Percentiles rank a stretch among this genome's conserved stretches.
Conservation (phyloP, 2,113 vertebrate genomes). For the Eublepharis macularius region DNA sequence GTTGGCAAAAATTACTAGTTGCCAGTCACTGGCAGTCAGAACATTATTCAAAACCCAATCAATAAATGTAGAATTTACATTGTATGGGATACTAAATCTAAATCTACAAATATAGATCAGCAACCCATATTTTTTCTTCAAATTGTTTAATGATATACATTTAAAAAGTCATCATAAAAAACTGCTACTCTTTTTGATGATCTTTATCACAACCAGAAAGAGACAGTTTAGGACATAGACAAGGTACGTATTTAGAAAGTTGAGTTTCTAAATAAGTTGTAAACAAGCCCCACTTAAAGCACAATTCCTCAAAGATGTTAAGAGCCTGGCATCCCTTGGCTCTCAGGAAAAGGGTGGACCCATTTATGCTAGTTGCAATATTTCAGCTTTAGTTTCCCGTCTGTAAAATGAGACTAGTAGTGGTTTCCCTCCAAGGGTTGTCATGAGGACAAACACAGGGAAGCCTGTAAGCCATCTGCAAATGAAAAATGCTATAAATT, state of each 20-base stretch:
- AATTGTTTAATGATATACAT: not conserved
- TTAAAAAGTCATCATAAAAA: not conserved
- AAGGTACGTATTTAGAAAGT: not conserved
- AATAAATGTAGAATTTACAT: not conserved
- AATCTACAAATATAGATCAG: not conserved
- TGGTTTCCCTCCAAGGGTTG: not conserved
- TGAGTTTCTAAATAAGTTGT: not conserved
- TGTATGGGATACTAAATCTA: not conserved
- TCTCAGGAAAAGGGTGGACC: not conserved
- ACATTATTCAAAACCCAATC: not conserved
- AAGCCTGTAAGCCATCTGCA: not conserved
- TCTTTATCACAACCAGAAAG: not conserved
- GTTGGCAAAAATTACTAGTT: not conserved
- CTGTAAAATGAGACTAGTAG: not conserved
- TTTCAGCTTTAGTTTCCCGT: not conserved
- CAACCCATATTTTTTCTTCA: not conserved
- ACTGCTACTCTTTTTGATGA: not conserved
- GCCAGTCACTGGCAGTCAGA: not conserved
- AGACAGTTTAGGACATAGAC: not conserved
- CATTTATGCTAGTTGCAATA: not conserved
- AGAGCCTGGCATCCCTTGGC: too few species aligned
- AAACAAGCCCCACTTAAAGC: not conserved
- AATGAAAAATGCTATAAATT: not conserved
- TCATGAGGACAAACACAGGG: not conserved
- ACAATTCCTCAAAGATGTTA: too few species aligned